Evolutionary conservation across 2,113 vertebrate genomes (phyloP), one percentile per base, ranked within the genome.

Genomic region (Sclerurus mexicanus): DNA sequence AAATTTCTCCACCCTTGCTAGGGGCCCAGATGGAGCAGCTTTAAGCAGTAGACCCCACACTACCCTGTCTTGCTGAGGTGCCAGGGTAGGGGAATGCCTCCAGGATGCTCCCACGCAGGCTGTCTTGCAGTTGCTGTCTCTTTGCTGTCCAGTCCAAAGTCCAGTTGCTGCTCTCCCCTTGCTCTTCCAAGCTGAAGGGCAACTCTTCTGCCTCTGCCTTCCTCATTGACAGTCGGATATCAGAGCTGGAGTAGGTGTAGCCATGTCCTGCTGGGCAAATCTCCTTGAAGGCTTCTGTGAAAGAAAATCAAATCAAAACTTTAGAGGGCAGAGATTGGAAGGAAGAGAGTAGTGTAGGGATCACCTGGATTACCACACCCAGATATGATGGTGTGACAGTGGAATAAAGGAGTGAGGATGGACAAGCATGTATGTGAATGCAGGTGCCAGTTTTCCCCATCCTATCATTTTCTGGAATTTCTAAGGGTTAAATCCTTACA

Each of bases 251-350:
- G 94, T 99, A 99, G 60, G 99, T 99, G 46, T 99, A 99, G 14
- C 99, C 99, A 1, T 99, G 99, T 40, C 99, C 99, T 4, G 99
- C 99, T 4, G 99, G 99, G 84, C 99, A 99, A 97, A 99, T 99
- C 95, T 99, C 99, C 96, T 98, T 98, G 97, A 99, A 99, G 63
- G 97, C 98, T 90, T 97, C 99, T 99, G 96, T 10, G 52, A 95
- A 75, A 47, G 40, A 96, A 59, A 50, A 60, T 86, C 6, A 73
- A 47, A 46, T 52, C 30, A 84, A 94, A 90, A 44, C 35, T 75
- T 93, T 31, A 71, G 68, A 94, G 72, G 55, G 27, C 37, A 69
- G n/a, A 56, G 23, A 22, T 11, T 72, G 72, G 49, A 63, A 47
- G 46, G 27, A 71, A 81, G 72, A 90, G n/a, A 24, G 7, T 77